Percentiles rank a stretch among this genome's conserved stretches.
Conservation (phyloP, 2,888 invertebrate genomes). For the Torymus auratus region DNA sequence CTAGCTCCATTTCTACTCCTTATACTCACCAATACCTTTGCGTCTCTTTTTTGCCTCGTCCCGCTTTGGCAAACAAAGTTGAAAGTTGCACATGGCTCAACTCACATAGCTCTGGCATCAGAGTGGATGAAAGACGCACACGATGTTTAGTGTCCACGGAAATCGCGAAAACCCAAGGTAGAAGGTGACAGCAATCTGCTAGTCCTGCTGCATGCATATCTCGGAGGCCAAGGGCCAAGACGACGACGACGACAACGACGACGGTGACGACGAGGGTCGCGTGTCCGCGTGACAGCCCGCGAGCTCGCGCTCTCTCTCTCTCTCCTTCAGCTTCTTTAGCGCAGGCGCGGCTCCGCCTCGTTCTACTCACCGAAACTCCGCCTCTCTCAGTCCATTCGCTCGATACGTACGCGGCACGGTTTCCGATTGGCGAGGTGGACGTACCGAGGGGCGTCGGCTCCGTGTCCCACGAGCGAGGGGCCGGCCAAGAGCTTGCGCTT, state of each 20-base stretch:
- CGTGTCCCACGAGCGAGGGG: neutral
- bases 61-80: neutral
- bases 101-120: too few species aligned
- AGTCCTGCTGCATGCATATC: too few species aligned
- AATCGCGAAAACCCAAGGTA: too few species aligned
- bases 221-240: conserved; percentile 10
- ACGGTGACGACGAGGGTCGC: neutral
- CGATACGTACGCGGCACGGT: neutral
- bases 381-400: neutral
- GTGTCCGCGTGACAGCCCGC: conserved; percentile 10
- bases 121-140: too few species aligned
- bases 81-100: too few species aligned
- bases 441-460: neutral
- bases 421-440: neutral
- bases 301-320: too few species aligned
- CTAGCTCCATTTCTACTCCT: too few species aligned
- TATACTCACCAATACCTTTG: neutral
- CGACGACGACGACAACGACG: neutral
- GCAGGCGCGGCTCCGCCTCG: conserved; percentile 38
- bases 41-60: neutral
- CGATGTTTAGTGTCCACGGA: too few species aligned
- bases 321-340: neutral
- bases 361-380: neutral
- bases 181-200: too few species aligned
- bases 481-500: neutral